These are phyloP conservation scores for Saccopteryx bilineata DNA, from an alignment of 2,113 vertebrate species.

Conservation along the genomic window DNA sequence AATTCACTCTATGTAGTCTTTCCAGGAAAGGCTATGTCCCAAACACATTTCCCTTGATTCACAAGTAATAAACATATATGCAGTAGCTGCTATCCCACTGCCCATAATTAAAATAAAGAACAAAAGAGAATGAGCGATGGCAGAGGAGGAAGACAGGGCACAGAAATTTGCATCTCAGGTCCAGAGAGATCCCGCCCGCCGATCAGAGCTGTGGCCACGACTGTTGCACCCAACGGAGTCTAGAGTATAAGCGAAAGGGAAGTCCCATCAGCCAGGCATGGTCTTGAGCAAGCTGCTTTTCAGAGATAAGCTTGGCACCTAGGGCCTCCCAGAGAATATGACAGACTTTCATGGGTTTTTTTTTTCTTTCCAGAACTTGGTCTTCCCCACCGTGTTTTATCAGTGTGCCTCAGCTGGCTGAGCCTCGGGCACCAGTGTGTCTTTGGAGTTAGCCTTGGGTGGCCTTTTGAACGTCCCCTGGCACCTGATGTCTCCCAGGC, in stretches of 20 bases:
- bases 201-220: not conserved
- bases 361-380: not conserved
- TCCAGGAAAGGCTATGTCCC: not conserved
- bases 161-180: not conserved
- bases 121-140: not conserved
- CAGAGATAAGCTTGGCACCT: constrained; percentile 80
- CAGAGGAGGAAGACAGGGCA: not conserved
- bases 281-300: constrained; percentile 71
- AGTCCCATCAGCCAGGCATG: not conserved
- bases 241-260: not conserved
- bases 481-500: not conserved
- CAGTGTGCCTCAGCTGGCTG: not conserved
- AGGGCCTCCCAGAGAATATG: constrained; percentile 10
- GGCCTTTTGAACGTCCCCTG: not conserved
- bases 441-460: not conserved
- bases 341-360: not conserved
- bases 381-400: not conserved
- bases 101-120: not conserved
- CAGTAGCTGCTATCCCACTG: not conserved
- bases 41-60: not conserved
- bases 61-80: not conserved
- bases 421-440: not conserved
- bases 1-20: not conserved
- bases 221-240: not conserved
- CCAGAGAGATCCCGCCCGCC: constrained; percentile 21